Base-by-base conservation (phyloP, 2,888 invertebrate species). In the Phalangium opilio region DNA sequence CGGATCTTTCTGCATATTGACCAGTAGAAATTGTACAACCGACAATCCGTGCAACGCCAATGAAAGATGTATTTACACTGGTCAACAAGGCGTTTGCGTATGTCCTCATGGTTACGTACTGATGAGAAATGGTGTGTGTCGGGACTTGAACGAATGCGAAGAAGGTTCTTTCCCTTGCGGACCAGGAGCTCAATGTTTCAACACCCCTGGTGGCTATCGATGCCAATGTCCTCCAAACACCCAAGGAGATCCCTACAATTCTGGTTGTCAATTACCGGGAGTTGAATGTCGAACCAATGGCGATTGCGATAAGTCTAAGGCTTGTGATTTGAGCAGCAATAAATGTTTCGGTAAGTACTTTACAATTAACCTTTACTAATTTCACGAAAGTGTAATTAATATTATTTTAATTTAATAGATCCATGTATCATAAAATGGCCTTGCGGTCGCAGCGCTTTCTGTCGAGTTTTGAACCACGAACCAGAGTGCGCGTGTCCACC, bases 101-200 rank as follows among this genome's bases (percentile, higher is more conserved):
- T 62, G 62, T 45, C 60, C 60, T 5, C 45, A 49, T 11, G 57
- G 58, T 18, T 55, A 54, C 41, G 53, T 52, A 1, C 51, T 57
- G 19, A 55, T 54, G 45, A 52, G 53, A 1, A 52, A 58, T 51
- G 60, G 58, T 40, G 50, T 51, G 11, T 57, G 57, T 43, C 53
- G 49, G 53, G 87, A 90, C 67, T 73, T 87, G 34, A 79, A 90
- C 62, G 90, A 90, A 66, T 90, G 90, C 59, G 67, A 73, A 45
- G 67, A 73, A 51, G 47, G 45, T 42, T 71, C 75, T 12, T 76
- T 76, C 48, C 71, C 76, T 41, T 90, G 90, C 65, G 89, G 89
- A 3, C 62, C 74, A 19, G 84, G 84, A 35, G 86, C 89, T 3
- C 72, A 78, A 45, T 90, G 89, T 62, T 70, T 74, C 41, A 90